Evolutionary conservation across 2,888 invertebrate species (phyloP).

Genomic region (Drosophila paramelanica): DNA sequence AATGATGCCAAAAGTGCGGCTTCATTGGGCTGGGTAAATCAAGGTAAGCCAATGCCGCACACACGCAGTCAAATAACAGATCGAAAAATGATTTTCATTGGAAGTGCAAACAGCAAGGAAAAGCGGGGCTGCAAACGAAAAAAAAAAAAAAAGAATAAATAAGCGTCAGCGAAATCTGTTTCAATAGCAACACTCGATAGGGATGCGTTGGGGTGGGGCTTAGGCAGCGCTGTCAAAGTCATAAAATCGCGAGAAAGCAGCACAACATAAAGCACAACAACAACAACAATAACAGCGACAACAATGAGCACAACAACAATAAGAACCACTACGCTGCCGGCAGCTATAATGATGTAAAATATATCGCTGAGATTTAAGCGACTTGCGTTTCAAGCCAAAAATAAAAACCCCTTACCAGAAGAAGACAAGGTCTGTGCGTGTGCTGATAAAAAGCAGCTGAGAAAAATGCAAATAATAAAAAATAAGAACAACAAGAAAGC

Average conservation of each 20-base stretch:
- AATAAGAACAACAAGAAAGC: constrained; percentile 15
- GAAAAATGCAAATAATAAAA: constrained; percentile 30
- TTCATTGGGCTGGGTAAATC: constrained; percentile 31
- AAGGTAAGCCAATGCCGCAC: constrained; percentile 67
- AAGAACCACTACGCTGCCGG: constrained; percentile 31
- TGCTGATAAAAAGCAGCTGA: constrained; percentile 68
- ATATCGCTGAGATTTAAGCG: constrained; percentile 78
- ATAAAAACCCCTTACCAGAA: constrained; percentile 17
- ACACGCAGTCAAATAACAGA: constrained; percentile 65
- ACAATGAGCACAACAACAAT: constrained; percentile 20
- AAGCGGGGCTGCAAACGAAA: constrained; percentile 14
- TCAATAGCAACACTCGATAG: constrained; percentile 59
- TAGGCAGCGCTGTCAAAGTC: constrained; percentile 58
- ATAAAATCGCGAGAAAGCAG: constrained; percentile 74
- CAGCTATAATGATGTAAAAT: constrained; percentile 77
- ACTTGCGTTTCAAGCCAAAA: constrained; percentile 41
- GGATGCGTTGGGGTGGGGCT: constrained; percentile 34
- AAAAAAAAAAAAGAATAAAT: constrained; percentile 3
- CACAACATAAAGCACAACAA: constrained; percentile 64
- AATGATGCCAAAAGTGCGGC: constrained; percentile 78
- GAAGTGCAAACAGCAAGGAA: constrained; percentile 18
- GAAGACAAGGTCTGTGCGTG: constrained; percentile 67
- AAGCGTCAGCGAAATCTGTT: constrained; percentile 79
- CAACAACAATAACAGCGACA: constrained; percentile 24
- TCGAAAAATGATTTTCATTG: constrained; percentile 77